Evolutionary conservation across 1,140 invertebrate species (phyloP).

Genomic region (Drosophila oshimai): DNA sequence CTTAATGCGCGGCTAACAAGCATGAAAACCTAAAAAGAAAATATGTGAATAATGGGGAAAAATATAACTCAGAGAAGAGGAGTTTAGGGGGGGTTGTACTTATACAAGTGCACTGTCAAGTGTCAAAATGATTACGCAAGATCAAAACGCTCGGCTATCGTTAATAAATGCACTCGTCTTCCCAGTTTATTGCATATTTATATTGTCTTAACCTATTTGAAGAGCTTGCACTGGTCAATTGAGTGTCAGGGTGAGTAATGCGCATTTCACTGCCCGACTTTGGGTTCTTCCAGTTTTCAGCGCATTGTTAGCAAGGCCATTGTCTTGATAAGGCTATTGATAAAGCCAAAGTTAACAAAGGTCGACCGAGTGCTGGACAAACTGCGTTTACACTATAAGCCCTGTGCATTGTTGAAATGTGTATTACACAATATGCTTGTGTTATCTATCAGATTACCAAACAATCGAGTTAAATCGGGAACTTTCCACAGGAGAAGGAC

Average conservation of each 20-base stretch:
- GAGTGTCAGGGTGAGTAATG: slow-evolving; percentile 5
- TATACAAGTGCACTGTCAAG: slow-evolving; percentile 35
- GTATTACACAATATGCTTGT: slow-evolving; percentile 13
- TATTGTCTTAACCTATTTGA: slow-evolving; percentile 11
- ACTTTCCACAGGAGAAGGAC: not conserved
- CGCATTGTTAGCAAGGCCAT: slow-evolving; percentile 20
- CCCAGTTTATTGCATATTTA: slow-evolving; percentile 27
- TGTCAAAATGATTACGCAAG: slow-evolving; percentile 71
- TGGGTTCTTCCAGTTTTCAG: not conserved
- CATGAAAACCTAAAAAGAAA: slow-evolving; percentile 24
- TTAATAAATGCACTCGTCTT: slow-evolving; percentile 64
- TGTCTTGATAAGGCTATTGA: slow-evolving; percentile 24
- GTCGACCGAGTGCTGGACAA: not conserved
- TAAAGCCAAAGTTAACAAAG: slow-evolving; percentile 36
- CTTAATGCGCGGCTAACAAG: slow-evolving; percentile 54
- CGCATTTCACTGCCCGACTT: slow-evolving; percentile 5
- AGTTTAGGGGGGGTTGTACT: not conserved
- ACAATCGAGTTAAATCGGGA: not conserved
- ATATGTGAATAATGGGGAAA: not conserved
- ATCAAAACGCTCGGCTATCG: slow-evolving; percentile 21
- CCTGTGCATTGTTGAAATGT: not conserved
- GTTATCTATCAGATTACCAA: slow-evolving; percentile 15
- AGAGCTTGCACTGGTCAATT: slow-evolving; percentile 14
- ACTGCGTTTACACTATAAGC: not conserved
- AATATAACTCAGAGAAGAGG: not conserved